Base-by-base conservation (phyloP, 2,797 vertebrate genomes). In the Pangasius larnaudii region DNA sequence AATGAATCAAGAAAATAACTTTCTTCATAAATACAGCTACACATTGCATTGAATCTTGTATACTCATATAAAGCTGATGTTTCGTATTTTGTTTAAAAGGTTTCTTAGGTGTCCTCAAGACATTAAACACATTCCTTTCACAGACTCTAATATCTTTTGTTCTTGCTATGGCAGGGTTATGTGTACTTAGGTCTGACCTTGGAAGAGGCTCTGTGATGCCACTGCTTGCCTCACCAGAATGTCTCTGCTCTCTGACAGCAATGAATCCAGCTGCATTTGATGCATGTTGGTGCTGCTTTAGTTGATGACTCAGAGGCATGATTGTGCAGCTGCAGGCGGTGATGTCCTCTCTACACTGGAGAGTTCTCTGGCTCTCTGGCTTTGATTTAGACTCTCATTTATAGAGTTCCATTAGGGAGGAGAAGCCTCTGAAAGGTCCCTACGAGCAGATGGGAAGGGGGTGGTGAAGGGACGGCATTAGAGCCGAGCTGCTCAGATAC, bases 391-490 rank as follows among this genome's bases (percentile, higher is more conserved):
- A 83, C 81, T 85, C 85, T 63, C 67, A 65, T 85, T 90, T 91
- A 86, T 87, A 89, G 83, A 88, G 85, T 78, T 88, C 79, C 59
- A 89, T 91, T 91, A 89, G 75, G 59, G 51, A 86, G 61, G 74
- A 53, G 18, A 63, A 87, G 89, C 81, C 85, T 90, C 91, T 91
- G 85, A 91, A 87, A 89, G 85, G 65, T 84, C 49, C 79, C 89
- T 87, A 2, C 2, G 88, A 85, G 85, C 75, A 77, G 74, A 87
- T 65, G 74, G 65, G 51, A 61, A 33, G 51, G 51, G 56, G 46
- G 51, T 7, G 61, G 49, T 13, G 72, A 69, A 83, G 59, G 36
- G 58, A 88, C 9, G 63, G 63, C 53, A 86, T 87, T 86, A 88
- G 87, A 91, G 86, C 46, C 46, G 83, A 85, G 63, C 87, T 85